Evolutionary conservation across 2,888 invertebrate species (phyloP).

Genomic region (Thumatha senex): DNA sequence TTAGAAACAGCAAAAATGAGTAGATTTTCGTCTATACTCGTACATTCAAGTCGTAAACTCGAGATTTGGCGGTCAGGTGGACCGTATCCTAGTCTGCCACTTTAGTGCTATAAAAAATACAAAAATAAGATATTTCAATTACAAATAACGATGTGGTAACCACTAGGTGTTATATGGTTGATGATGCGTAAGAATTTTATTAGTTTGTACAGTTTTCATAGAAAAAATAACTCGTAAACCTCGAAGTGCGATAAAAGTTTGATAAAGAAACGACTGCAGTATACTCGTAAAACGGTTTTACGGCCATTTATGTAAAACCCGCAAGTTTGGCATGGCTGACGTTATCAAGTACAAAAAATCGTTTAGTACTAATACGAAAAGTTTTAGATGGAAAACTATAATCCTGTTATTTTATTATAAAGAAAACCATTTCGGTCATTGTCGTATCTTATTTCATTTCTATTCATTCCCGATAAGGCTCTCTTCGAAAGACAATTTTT

Average conservation of each 20-base stretch:
- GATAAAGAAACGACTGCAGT: slow-evolving; percentile 28
- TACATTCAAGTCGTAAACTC: too few relatives aligned
- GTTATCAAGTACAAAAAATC: slow-evolving; percentile 14
- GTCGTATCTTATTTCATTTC: too few relatives aligned
- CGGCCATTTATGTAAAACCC: slow-evolving; percentile 24
- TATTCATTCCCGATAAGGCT: too few relatives aligned
- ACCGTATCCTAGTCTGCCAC: too few relatives aligned
- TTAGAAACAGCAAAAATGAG: too few relatives aligned
- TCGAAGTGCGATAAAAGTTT: slow-evolving; percentile 30
- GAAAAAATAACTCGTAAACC: not conserved
- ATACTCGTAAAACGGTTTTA: slow-evolving; percentile 40
- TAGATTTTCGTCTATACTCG: too few relatives aligned
- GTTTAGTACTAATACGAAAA: slow-evolving; percentile 16
- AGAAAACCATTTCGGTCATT: too few relatives aligned
- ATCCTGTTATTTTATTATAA: slow-evolving; percentile 23
- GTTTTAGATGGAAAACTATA: slow-evolving; percentile 18
- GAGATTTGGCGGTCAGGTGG: too few relatives aligned
- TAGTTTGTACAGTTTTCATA: not conserved
- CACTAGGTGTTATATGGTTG: not conserved
- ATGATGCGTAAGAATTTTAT: not conserved
- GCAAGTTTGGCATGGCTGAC: slow-evolving; percentile 13
- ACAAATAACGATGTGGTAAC: not conserved
- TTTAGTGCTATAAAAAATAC: not conserved
- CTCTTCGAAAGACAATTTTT: too few relatives aligned
- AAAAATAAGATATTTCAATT: not conserved